Base-by-base conservation (phyloP, 1,140 invertebrate species). In the Drosophila nannoptera region DNA sequence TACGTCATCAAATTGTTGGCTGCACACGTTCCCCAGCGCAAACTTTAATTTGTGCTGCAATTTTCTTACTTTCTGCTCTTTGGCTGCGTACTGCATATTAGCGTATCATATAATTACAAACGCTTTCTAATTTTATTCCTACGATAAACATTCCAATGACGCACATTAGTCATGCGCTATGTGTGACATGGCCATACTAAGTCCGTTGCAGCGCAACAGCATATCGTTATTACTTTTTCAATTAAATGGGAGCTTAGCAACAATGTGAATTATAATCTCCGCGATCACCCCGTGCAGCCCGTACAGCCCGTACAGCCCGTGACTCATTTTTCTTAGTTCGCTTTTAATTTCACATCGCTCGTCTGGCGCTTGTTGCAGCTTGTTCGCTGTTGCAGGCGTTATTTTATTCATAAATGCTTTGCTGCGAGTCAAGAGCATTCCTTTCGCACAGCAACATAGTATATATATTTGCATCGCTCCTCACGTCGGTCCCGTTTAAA, bases 361-460 rank as follows among this genome's bases (percentile, higher is more conserved):
- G 76, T 73, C 78, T 65, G 69, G 63, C 68, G 58, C 71, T 71
- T 59, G 53, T 59, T 69, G 68, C 42, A 68, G 71, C 55, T 49
- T 40, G 65, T 22, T 22, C 22, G 22, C 22, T 22, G 1, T 40
- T 61, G 70, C 61, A 45, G 53, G 66, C 40, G 56, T 77, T 86
- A 86, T 84, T 80, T 86, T 84, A 86, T 84, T 84, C 81, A 84
- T 84, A 84, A 84, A 86, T 86, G 77, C 71, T 86, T 46, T 50
- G 38, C 52, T 58, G 50, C 53, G 36, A 61, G 65, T 69, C 64
- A 56, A 63, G 63, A 70, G 48, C 53, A 58, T 55, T 69, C 56
- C 45, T 56, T 53, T 59, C 29, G 16, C 45, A 43, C 53, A 29
- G 29, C 11, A 12, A 22, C 29, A 55, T 35, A 22, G n/a, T 48